Conservation (phyloP, 2,797 vertebrate genomes). For the Myotis daubentonii region DNA sequence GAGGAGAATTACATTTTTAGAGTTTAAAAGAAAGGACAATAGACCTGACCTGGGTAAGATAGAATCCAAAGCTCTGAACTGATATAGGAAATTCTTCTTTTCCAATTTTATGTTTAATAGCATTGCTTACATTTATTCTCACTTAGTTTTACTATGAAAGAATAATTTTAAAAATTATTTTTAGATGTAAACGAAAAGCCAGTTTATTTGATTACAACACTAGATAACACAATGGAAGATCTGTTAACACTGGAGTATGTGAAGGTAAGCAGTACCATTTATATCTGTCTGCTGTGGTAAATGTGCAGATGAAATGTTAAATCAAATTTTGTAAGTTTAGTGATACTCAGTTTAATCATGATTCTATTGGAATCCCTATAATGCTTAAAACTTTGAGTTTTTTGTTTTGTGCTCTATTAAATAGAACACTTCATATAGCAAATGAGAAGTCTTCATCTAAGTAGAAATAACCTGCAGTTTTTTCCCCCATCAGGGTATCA, state of each 20-base stretch:
- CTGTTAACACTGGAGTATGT: constrained; percentile 93
- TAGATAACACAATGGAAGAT: constrained; percentile 95
- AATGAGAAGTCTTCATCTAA: not conserved
- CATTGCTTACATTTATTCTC: constrained; percentile 32
- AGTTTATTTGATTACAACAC: constrained; percentile 94
- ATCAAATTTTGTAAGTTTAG: constrained; percentile 19
- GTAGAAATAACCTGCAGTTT: not conserved
- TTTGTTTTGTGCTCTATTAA: not conserved
- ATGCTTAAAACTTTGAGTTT: not conserved
- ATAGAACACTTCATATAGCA: not conserved
- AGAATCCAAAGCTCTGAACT: not conserved
- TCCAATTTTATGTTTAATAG: not conserved
- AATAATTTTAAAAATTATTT: constrained; percentile 63
- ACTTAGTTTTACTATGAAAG: constrained; percentile 44
- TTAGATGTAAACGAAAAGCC: constrained; percentile 93
- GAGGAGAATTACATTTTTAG: not conserved
- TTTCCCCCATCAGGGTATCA: not conserved
- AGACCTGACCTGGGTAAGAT: not conserved
- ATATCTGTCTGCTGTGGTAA: not conserved
- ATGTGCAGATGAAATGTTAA: not conserved
- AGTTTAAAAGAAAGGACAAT: constrained; percentile 37
- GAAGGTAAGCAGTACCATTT: constrained; percentile 87
- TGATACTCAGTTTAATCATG: constrained; percentile 10
- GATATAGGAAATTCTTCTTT: constrained; percentile 10
- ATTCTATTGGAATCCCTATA: not conserved